phyloP scores from a whole-genome alignment of 2,888 invertebrate species.

The Ectobius pallidus region DNA sequence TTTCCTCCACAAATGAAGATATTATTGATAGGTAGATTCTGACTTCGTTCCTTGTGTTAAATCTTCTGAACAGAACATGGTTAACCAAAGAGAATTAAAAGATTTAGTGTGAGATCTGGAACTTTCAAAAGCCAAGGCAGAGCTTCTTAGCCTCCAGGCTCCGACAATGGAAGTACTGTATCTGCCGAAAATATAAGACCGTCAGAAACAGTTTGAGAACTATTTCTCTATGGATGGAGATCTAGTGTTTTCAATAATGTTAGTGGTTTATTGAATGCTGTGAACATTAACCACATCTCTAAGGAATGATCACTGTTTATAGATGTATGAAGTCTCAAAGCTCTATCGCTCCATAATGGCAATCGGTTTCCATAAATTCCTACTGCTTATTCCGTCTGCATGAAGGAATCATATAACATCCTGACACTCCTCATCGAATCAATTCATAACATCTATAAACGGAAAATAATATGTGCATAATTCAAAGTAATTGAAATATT shows the following conservation, averaged over 20 bases:
- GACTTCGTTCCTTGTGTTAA: no score
- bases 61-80: not conserved
- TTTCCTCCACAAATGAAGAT: no score
- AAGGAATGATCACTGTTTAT: not conserved
- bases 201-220: not conserved
- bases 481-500: no score
- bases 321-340: not conserved
- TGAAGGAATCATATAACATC: not conserved
- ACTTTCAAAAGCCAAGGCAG: not conserved
- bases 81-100: not conserved
- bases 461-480: no score
- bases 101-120: not conserved
- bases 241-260: not conserved
- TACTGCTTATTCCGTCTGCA: not conserved
- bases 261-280: not conserved
- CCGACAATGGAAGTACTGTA: not conserved
- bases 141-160: not conserved
- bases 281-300: not conserved
- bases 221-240: not conserved
- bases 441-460: not conserved
- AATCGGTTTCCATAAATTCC: not conserved
- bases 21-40: no score
- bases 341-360: not conserved
- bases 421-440: not conserved
- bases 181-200: not conserved